Evolutionary conservation across 2,888 invertebrate species (phyloP).

Genomic region (Hemithea aestivaria): DNA sequence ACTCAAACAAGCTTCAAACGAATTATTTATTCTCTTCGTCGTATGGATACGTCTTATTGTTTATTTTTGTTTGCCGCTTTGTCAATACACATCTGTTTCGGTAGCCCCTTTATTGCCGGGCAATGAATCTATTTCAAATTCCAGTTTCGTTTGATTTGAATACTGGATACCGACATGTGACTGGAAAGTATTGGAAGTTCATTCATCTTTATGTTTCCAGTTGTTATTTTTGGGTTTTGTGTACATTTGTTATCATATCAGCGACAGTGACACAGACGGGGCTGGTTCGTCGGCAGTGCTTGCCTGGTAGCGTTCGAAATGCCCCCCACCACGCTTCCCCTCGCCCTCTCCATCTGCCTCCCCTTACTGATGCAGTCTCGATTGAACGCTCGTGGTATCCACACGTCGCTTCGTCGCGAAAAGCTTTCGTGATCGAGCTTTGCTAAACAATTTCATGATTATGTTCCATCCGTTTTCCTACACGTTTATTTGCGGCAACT

Average conservation of each 20-base stretch:
- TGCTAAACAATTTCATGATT: slow-evolving; percentile 51
- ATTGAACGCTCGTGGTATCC: slow-evolving; percentile 36
- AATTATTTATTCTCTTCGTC: slow-evolving; percentile 45
- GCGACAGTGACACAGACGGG: slow-evolving; percentile 59
- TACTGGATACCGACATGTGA: slow-evolving; percentile 10
- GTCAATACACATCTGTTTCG: slow-evolving; percentile 58
- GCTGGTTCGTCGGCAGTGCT: slow-evolving; percentile 58
- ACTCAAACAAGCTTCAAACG: slow-evolving; percentile 14
- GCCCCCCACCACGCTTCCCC: slow-evolving; percentile 53
- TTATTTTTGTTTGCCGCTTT: slow-evolving; percentile 52
- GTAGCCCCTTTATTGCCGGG: slow-evolving; percentile 37
- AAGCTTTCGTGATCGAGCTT: slow-evolving; percentile 72
- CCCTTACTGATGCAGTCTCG: slow-evolving; percentile 64
- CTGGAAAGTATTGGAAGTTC: slow-evolving; percentile 27
- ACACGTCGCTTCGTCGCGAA: slow-evolving; percentile 38
- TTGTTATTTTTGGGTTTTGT: slow-evolving; percentile 54
- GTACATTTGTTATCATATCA: slow-evolving; percentile 73
- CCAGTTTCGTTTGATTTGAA: slow-evolving; percentile 13
- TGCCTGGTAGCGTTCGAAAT: slow-evolving; percentile 44
- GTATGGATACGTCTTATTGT: slow-evolving; percentile 42
- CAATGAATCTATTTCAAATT: slow-evolving; percentile 36
- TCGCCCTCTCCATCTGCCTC: slow-evolving; percentile 32
- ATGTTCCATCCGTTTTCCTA: slow-evolving; percentile 47
- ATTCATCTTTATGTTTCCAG: slow-evolving; percentile 35
- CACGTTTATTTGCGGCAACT: slow-evolving; percentile 33